Base-by-base conservation (phyloP, 2,797 vertebrate genomes). In the Erethizon dorsatum region DNA sequence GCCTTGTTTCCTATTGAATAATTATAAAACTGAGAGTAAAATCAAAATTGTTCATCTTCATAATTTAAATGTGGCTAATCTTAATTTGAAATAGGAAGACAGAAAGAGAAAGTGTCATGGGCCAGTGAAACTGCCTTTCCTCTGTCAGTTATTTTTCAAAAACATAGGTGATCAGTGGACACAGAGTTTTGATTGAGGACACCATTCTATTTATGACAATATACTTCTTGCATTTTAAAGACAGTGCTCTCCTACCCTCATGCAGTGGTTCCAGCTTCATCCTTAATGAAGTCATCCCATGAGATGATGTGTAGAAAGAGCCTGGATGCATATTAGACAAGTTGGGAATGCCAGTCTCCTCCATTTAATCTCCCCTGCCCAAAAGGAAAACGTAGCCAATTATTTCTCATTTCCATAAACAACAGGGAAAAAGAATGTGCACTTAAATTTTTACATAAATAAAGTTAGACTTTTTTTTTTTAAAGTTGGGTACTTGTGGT, bases 11-110 rank as follows among this genome's bases (percentile, higher is more conserved):
- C 47, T 77, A 24, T 15, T 82, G 24, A 91, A 63, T 67, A 85
- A 75, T 73, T 87, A 33, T 67, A 78, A 85, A 95, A 86, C 22
- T 80, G 57, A 95, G 88, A 67, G 6, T 33, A 24, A 87, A 94
- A n/a, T 45, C 14, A 88, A 33, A 41, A 41, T 41, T 41, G 37
- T 41, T 59, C 28, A 28, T 41, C 18, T 69, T 95, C 59, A 12
- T 50, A 14, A 18, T 88, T 95, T 77, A 45, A 0, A 83, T 52
- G 1, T 88, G 12, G 6, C 22, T 28, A 78, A 65, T 87, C 52
- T 73, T 65, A 89, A 50, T 80, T 28, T 92, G 69, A 94, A 79
- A 77, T 47, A 45, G 14, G 12, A 91, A 83, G 10, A 65, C 33
- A 87, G 57, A 92, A 92, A 24, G 63, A 92, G 79, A 91, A 80